Percentiles rank a stretch among this genome's conserved stretches.
These are phyloP conservation scores for Karalla daura DNA, from an alignment of 2,797 vertebrate genomes.

Conservation along the genomic window DNA sequence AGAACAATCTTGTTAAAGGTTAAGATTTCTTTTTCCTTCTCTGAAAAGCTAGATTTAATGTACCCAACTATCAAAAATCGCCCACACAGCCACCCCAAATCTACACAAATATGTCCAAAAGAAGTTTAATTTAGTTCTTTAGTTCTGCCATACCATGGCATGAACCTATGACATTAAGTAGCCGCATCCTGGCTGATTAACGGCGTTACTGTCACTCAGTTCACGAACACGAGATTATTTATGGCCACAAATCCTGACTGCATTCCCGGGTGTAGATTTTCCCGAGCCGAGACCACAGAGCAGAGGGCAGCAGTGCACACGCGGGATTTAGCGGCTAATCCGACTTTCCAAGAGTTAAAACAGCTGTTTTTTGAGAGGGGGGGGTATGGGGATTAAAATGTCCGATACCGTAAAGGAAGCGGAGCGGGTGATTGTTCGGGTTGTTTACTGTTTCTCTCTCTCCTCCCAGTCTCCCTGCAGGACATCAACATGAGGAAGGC, in stretches of 20 bases:
- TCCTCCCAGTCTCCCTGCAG: constrained; percentile 88
- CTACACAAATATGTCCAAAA: too few relatives aligned
- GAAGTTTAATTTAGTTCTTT: not conserved
- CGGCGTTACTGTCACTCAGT: too few relatives aligned
- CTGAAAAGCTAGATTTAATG: too few relatives aligned
- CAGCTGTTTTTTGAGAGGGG: constrained; percentile 34
- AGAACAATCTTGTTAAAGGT: too few relatives aligned
- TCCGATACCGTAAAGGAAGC: not conserved
- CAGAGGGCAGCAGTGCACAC: not conserved
- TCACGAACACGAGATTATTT: not conserved
- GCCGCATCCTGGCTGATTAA: not conserved
- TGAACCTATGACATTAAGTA: not conserved
- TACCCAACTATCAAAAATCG: too few relatives aligned
- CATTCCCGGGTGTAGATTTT: not conserved
- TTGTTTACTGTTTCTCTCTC: too few relatives aligned
- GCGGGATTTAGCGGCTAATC: constrained; percentile 34
- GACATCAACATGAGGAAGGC: constrained; percentile 96
- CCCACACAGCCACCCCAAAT: too few relatives aligned
- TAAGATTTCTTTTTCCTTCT: too few relatives aligned
- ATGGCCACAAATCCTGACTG: not conserved
- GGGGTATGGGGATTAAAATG: constrained; percentile 24
- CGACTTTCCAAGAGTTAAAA: constrained; percentile 1
- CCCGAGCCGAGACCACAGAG: too few relatives aligned
- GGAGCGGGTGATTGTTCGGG: not conserved
- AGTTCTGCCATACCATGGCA: too few relatives aligned